phyloP scores from a whole-genome alignment of 2,113 vertebrate genomes.

The Cyanistes caeruleus region DNA sequence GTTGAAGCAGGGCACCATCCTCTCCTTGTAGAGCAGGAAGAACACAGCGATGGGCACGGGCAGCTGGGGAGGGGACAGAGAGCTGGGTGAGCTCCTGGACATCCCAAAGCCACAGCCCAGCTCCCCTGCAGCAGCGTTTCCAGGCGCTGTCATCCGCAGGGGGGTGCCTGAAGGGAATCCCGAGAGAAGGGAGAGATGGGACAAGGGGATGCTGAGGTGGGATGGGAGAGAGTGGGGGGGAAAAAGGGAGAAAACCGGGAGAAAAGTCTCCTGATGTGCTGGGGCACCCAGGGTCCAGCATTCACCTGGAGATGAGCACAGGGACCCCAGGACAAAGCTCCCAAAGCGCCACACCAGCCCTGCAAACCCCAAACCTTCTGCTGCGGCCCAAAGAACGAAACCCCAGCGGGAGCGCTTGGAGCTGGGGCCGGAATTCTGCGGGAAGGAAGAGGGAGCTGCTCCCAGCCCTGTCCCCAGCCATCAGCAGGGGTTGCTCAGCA shows the following conservation, averaged over 20 bases:
- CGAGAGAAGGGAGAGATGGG: background rate
- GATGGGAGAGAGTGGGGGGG: fast-evolving
- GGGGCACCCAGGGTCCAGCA: background rate
- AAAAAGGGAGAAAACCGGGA: fast-evolving
- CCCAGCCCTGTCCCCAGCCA: background rate
- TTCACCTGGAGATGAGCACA: background rate
- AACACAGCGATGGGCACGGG: constrained; percentile 90
- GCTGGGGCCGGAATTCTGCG: background rate
- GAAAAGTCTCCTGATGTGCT: background rate
- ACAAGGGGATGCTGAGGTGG: background rate
- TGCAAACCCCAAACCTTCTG: no score
- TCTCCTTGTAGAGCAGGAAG: constrained; percentile 84
- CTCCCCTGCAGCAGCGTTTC: fast-evolving
- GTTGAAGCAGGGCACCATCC: constrained; percentile 79
- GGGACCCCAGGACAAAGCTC: background rate
- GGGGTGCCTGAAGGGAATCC: background rate
- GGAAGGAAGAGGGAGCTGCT: background rate
- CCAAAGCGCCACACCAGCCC: fast-evolving
- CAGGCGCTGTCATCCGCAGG: fast-evolving
- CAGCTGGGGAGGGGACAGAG: constrained; percentile 73
- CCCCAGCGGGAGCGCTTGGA: background rate
- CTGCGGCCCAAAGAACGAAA: fast-evolving
- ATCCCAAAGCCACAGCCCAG: fast-evolving
- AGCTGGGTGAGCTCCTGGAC: background rate
- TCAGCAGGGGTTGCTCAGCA: constrained; percentile 15